Conservation (phyloP, 1,140 invertebrate genomes). For the Homarus americanus region DNA sequence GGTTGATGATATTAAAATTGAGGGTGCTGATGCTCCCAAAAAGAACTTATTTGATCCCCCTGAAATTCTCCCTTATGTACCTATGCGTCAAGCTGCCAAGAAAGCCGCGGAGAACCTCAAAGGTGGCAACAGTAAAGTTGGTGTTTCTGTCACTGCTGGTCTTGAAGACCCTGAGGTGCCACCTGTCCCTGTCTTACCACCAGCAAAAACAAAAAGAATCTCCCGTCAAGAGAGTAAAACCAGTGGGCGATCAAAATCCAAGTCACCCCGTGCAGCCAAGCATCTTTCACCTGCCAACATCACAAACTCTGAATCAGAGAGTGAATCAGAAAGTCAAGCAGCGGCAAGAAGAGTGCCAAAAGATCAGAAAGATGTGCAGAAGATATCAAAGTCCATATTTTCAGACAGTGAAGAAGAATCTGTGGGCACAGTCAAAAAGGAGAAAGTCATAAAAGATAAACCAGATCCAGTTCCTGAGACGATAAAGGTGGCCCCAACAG, state of each 20-base stretch:
- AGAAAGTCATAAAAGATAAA: neutral
- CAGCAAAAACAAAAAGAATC: constrained; percentile 61
- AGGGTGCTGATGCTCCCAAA: constrained; percentile 77
- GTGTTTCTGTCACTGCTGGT: neutral
- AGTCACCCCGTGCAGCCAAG: constrained; percentile 42
- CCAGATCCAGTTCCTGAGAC: constrained; percentile 40
- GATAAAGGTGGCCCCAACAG: constrained; percentile 24
- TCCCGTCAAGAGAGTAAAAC: constrained; percentile 44
- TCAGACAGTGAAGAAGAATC: constrained; percentile 74
- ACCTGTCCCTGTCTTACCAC: constrained; percentile 31
- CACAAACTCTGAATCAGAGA: constrained; percentile 62
- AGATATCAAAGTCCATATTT: constrained; percentile 70
- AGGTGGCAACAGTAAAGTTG: constrained; percentile 80
- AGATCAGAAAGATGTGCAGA: constrained; percentile 40
- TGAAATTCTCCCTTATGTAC: constrained; percentile 90
- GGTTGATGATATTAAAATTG: constrained; percentile 78
- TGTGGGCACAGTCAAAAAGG: constrained; percentile 13
- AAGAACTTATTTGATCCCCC: constrained; percentile 73
- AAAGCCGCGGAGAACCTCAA: constrained; percentile 94
- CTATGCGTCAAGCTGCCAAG: constrained; percentile 92
- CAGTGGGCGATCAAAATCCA: constrained; percentile 47
- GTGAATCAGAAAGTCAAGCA: constrained; percentile 49
- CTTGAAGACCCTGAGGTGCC: constrained; percentile 38
- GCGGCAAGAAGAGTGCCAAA: constrained; percentile 9
- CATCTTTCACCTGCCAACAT: constrained; percentile 34